phyloP scores from a whole-genome alignment of 2,797 vertebrate genomes.

The Hippocampus kuda region DNA sequence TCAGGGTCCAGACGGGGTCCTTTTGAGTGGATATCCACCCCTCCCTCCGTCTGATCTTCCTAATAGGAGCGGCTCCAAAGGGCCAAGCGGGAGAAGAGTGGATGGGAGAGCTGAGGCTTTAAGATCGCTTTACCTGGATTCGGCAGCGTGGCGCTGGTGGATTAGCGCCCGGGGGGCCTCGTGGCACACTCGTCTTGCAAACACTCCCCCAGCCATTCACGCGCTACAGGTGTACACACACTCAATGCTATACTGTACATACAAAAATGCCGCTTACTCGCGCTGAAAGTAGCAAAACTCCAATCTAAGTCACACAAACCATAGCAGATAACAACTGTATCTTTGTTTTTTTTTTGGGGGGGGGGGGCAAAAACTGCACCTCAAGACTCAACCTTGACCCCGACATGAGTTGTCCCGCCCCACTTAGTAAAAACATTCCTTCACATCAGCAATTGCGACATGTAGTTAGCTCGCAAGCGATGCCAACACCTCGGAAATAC shows the following conservation, averaged over 20 bases:
- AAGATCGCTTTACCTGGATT: constrained; percentile 74
- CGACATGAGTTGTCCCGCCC: no score
- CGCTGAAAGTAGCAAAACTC: no score
- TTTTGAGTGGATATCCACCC: constrained; percentile 65
- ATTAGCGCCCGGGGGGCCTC: constrained; percentile 7
- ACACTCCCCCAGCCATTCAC: background rate
- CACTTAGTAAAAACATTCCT: no score
- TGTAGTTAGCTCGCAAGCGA: no score
- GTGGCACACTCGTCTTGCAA: background rate
- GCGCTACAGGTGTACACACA: background rate
- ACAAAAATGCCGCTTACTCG: background rate
- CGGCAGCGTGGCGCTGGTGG: constrained; percentile 11
- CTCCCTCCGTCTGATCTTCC: constrained; percentile 62
- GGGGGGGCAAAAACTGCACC: no score
- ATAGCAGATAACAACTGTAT: no score
- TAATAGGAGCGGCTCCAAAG: constrained; percentile 61
- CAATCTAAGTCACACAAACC: no score
- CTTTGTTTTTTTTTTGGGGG: no score
- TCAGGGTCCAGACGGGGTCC: constrained; percentile 66
- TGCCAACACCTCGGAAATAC: no score
- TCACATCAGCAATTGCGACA: no score
- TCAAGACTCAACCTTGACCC: no score
- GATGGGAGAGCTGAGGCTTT: constrained; percentile 64
- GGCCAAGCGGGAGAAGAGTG: constrained; percentile 55
- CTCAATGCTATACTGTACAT: background rate